Evolutionary conservation across 2,113 vertebrate species (phyloP).

Genomic region (Erythrolamprus reginae): DNA sequence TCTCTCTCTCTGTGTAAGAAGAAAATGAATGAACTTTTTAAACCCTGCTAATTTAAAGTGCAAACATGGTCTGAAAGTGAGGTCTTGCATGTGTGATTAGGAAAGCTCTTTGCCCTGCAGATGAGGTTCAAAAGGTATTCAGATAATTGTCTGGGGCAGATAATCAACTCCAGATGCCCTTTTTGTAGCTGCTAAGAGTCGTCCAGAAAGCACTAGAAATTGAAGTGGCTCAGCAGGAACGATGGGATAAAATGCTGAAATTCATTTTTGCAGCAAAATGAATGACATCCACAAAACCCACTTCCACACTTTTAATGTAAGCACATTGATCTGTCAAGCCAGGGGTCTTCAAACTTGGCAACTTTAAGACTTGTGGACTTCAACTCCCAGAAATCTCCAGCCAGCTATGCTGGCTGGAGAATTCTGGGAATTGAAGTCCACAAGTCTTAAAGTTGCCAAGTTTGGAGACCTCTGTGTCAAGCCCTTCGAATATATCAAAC

Average conservation of each 20-base stretch:
- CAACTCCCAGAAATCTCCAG: no score
- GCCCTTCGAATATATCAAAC: neutral
- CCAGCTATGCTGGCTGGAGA: no score
- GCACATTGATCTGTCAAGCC: neutral
- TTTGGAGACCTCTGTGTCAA: no score
- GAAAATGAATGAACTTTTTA: neutral
- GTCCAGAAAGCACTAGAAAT: neutral
- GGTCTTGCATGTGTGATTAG: neutral
- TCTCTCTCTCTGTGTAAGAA: neutral
- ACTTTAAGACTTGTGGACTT: no score
- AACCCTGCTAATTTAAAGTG: neutral
- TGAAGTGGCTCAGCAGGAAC: neutral
- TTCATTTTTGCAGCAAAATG: neutral
- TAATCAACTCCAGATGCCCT: neutral
- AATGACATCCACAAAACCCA: neutral
- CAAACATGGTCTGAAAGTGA: neutral
- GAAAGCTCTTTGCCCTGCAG: neutral
- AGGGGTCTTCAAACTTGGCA: no score
- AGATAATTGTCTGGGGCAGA: neutral
- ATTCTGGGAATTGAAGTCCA: no score
- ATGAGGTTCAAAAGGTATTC: neutral
- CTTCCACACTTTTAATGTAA: neutral
- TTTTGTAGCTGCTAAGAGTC: neutral
- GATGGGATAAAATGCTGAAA: neutral
- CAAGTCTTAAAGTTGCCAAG: no score